Base-by-base conservation (phyloP, 2,113 vertebrate genomes). In the Suncus etruscus region DNA sequence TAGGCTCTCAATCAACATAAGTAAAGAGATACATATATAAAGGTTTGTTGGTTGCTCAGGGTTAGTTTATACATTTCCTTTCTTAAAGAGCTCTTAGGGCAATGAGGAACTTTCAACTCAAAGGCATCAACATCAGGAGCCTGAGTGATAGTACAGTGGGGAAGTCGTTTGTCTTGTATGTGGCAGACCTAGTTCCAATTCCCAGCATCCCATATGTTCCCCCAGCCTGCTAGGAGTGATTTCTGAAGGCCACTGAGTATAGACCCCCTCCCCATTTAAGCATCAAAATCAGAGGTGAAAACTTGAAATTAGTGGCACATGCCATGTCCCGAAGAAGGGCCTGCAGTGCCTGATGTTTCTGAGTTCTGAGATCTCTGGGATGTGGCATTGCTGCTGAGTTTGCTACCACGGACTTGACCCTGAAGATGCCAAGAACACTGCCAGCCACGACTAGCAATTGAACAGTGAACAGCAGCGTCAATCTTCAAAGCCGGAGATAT, bases 401-500 rank as follows among this genome's bases (percentile, higher is more conserved):
- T 69, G 73, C 63, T 24, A 8, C 48, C 6, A 87, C 51, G 51
- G 80, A 69, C 86, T 87, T 89, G 93, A 81, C 94, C 86, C 47
- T 76, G 54, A 50, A 88, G 29, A 61, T 0, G 6, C 4, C 29
- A 54, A 31, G 25, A 61, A 50, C 39, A 3, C 63, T 5, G 15
- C 74, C 83, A 87, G 48, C 63, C 83, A 6, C 91, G 72, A 16
- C 54, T 27, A 86, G 63, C 86, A 47, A 47, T 69, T 11, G 63
- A 93, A 54, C 25, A 86, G 82, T n/a, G 61, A 92, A 93, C 7
- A 25, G 45, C n/a, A 22, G 32, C 78, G 92, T 92, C 95, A 91
- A 74, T 92, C 93, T 91, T 87, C 80, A 95, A 95, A 93, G 92
- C 91, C 58, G 2, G 14, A 63, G 91, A 84, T 95, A 96, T 96